Evolutionary conservation across 2,113 vertebrate species (phyloP), one percentile per base, ranked within the genome.

Genomic region (Hiodon tergisus): DNA sequence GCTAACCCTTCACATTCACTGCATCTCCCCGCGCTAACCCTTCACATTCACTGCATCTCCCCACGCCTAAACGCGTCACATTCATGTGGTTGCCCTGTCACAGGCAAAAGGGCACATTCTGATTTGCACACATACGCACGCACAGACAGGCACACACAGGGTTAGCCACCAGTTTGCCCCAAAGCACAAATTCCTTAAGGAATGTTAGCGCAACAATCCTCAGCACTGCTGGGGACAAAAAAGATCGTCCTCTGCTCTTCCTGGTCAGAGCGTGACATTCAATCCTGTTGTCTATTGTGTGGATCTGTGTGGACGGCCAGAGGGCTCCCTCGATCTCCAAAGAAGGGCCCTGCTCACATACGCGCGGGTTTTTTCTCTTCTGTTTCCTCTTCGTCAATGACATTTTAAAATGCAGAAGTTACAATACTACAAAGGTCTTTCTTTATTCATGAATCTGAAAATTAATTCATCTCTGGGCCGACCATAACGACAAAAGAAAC

Each of bases 231-330:
- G 16, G 54, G 63, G 46, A 50, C 73, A 58, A 54, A 68, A 57
- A 68, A 31, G 73, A n/a, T 0, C 8, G 9, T 10, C 31, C 52
- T 74, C n/a, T 55, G 73, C 52, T 17, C 61, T 51, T 10, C 4
- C 11, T 10, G 14, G 65, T 17, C 63, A 5, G 13, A 16, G 73
- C 65, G 31, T 75, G 53, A 58, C 53, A 58, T 51, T 58, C 65
- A 65, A 47, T 59, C 54, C 73, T 55, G 54, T 68, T 67, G 54
- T 75, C 46, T 54, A 68, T 68, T 68, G 73, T 75, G 53, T 16
- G 73, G 8, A 51, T 17, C 65, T 55, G 6, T 47, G 7, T 47
- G 72, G 11, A 73, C 3, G 55, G 46, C 70, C 46, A 7, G 70
- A 16, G 55, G 6, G 6, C 55, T 57, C 55, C 55, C 6, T 8